Evolutionary conservation across 2,888 invertebrate genomes (phyloP), one percentile per base, ranked within the genome.

Genomic region (Rugalucina vietnamica): DNA sequence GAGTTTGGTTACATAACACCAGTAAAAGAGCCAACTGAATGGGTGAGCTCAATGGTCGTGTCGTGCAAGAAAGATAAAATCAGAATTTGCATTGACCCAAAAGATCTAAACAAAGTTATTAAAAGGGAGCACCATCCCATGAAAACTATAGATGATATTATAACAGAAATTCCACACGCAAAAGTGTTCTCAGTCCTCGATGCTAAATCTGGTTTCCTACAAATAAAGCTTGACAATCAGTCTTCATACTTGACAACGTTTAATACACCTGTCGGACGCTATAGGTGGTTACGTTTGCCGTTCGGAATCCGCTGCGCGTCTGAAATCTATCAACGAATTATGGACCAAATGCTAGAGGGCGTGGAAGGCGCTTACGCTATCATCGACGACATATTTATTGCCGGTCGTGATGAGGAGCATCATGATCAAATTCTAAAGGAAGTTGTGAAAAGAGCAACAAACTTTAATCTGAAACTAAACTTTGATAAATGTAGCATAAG

Each of bases 181-280:
- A 89, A 84, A 39, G 71, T 88, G 14, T 88, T 91, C 72, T 87
- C 87, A n/a, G 87, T 86, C 1, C 71, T 91, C 1, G 91, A 90
- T 70, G 34, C 89, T 18, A 90, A 89, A 72, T 84, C 83, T 10
- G 88, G 89, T 0, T 90, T 90, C 60, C 60, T 86, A 21, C 89
- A 91, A 43, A 89, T 90, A 8, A 73, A 83, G 57, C 60, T 90
- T 0, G 88, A 90, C 60, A 69, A 85, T 12, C 76, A 85, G 70
- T 86, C 85, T 14, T 82, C 82, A 21, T 80, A 76, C 24, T 43
- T 88, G 32, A 86, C 88, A 21, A 88, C 86, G 8, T 88, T 90
- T 60, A 89, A 88, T 43, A 89, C 89, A 3, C 89, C 89, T 37
- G 43, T 90, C 29, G 90, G 90, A 21, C 60, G 90, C 32, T 89